A percentile compares a stretch with the other conserved stretches of the same genome.
phyloP scores from a whole-genome alignment of 2,113 vertebrate genomes.

The Indicator maculatus region DNA sequence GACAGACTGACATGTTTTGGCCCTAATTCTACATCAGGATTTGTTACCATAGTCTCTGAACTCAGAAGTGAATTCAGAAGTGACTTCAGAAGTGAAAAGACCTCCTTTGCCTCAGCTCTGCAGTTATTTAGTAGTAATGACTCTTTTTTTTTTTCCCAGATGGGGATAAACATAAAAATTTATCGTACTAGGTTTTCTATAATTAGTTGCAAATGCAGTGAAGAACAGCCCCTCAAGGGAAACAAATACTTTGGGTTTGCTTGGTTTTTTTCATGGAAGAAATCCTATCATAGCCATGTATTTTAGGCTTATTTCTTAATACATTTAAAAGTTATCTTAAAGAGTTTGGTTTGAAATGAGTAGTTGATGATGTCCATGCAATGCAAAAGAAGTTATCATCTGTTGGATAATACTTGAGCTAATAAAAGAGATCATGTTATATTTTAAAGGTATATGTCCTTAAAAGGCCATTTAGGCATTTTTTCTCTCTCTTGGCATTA shows the following conservation, averaged over 20 bases:
- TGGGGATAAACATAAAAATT: background rate
- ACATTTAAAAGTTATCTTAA: background rate
- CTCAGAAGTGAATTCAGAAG: background rate
- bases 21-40: background rate
- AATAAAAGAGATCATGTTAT: background rate
- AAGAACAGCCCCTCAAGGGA: background rate
- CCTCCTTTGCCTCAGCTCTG: background rate
- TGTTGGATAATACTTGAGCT: background rate
- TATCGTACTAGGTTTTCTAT: conserved; percentile 11
- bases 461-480: background rate
- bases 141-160: background rate
- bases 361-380: background rate
- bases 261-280: background rate
- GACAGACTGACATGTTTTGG: background rate
- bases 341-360: conserved; percentile 22
- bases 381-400: conserved; percentile 21
- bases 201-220: background rate
- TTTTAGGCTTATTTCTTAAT: background rate
- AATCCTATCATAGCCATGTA: background rate
- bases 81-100: background rate
- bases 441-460: background rate
- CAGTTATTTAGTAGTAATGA: background rate
- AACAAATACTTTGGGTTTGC: background rate
- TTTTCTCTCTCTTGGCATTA: background rate
- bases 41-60: background rate